Evolutionary conservation across 2,797 vertebrate genomes (phyloP).

Genomic region (Decapterus maruadsi): DNA sequence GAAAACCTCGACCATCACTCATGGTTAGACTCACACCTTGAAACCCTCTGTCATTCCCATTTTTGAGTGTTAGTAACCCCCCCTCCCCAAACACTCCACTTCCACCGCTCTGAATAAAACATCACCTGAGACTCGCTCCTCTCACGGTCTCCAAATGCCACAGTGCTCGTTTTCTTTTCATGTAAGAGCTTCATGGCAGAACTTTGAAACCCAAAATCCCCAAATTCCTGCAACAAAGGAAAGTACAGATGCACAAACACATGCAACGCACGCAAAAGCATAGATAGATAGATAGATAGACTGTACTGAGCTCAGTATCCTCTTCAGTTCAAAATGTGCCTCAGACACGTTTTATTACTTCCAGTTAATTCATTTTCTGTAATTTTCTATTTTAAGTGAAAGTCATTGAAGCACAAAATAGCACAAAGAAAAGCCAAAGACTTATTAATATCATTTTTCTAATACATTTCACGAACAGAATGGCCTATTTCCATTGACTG

Average conservation of each 20-base stretch:
- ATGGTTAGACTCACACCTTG: conserved; percentile 43
- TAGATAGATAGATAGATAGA: background rate
- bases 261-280: background rate
- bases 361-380: background rate
- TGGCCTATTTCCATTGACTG: background rate
- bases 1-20: conserved; percentile 26
- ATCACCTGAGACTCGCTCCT: conserved; percentile 40
- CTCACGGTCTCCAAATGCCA: conserved; percentile 34
- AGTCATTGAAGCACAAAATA: background rate
- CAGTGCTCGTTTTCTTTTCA: conserved; percentile 28
- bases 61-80: background rate
- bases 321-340: too few relatives aligned
- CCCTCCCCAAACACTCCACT: background rate
- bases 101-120: conserved; percentile 53
- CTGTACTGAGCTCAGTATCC: too few relatives aligned
- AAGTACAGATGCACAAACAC: background rate
- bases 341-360: too few relatives aligned
- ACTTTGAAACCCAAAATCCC: conserved; percentile 31
- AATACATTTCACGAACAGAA: background rate
- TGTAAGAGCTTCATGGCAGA: conserved; percentile 8
- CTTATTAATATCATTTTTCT: background rate
- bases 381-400: background rate
- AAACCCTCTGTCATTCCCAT: conserved; percentile 22
- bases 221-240: conserved; percentile 13
- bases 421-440: background rate